phyloP scores from a whole-genome alignment of 2,888 invertebrate genomes.

The Phytoseiulus persimilis region DNA sequence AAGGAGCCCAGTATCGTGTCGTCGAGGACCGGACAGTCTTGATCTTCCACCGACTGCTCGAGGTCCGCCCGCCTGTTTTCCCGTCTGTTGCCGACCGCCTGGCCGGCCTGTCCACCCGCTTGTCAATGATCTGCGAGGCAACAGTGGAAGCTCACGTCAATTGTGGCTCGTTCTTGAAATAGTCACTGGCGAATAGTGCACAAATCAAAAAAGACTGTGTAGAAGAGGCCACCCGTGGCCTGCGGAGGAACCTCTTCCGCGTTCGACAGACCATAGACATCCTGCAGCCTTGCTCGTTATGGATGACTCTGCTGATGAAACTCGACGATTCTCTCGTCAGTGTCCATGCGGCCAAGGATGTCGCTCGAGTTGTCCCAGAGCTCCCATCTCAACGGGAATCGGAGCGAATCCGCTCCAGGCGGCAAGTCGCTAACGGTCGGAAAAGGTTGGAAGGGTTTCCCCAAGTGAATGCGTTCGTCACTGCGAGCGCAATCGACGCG shows the following conservation, averaged over 20 bases:
- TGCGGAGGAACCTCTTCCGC: not conserved
- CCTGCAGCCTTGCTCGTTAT: not conserved
- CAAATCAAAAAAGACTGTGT: not conserved
- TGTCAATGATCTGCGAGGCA: not conserved
- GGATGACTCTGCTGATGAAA: no score
- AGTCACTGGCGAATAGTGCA: not conserved
- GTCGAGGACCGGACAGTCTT: not conserved
- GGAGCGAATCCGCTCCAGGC: no score
- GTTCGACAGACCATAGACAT: not conserved
- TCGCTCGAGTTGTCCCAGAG: no score
- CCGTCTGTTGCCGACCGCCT: not conserved
- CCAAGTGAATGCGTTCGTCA: no score
- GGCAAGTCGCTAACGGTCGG: no score
- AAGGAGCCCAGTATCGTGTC: not conserved
- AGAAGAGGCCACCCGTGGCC: not conserved
- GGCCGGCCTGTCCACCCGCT: not conserved
- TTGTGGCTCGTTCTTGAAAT: not conserved
- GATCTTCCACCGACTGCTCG: not conserved
- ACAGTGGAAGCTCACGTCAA: not conserved
- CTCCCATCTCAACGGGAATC: no score
- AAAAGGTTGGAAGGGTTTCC: no score
- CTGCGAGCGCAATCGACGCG: no score
- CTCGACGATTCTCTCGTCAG: no score
- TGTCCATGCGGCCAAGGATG: no score
- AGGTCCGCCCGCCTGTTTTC: not conserved